Conservation (phyloP, 1,140 invertebrate genomes). For the Drosophila tsacasi region DNA sequence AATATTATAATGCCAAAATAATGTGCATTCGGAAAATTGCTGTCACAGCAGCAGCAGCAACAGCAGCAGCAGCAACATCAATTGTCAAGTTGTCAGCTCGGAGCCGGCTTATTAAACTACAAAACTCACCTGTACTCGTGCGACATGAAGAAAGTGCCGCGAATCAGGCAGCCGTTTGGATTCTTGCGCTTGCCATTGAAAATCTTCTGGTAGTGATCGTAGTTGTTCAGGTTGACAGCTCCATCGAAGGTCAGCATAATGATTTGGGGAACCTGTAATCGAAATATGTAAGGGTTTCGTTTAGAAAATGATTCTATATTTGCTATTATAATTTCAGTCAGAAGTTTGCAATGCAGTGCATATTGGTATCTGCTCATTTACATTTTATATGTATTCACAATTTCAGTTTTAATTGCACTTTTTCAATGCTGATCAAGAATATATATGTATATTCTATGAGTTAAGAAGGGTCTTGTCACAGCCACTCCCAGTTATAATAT, state of each 20-base stretch:
- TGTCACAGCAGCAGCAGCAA: conserved; percentile 11
- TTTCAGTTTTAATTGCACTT: no score
- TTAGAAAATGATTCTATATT: no score
- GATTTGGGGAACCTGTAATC: conserved; percentile 95
- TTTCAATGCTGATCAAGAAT: no score
- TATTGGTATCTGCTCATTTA: no score
- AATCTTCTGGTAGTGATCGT: conserved; percentile 94
- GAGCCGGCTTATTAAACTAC: conserved; percentile 59
- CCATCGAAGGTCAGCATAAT: conserved; percentile 97
- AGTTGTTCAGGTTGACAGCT: conserved; percentile 96
- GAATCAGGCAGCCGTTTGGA: conserved; percentile 95
- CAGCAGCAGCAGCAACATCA: conserved; percentile 27
- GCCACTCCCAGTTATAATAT: neutral
- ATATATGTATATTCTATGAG: neutral
- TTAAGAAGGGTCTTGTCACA: neutral
- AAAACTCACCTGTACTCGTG: conserved; percentile 92
- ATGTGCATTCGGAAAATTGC: conserved; percentile 61
- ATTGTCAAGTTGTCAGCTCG: conserved; percentile 53
- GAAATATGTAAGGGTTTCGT: no score
- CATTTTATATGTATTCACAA: no score
- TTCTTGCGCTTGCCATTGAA: conserved; percentile 92
- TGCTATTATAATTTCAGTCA: no score
- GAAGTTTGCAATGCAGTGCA: no score
- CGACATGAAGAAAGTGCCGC: conserved; percentile 97
- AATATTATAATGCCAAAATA: conserved; percentile 74